Conservation (phyloP, 2,888 invertebrate species). For the Taphrorychus bicolor region DNA sequence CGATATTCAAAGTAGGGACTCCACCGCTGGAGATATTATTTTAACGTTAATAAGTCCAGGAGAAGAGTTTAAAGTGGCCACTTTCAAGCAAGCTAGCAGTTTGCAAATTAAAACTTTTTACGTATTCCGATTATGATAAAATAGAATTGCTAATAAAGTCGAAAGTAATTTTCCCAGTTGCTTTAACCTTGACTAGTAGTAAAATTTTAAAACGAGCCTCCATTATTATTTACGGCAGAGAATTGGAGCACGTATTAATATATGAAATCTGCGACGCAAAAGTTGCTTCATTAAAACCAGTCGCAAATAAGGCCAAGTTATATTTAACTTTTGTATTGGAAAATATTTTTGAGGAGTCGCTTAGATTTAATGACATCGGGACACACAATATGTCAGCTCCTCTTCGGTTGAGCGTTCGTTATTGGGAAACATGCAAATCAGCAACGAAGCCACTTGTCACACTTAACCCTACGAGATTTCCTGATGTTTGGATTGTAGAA, state of each 20-base stretch:
- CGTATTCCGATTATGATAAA: slow-evolving; percentile 14
- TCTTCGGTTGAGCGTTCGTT: background rate
- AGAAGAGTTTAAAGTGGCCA: background rate
- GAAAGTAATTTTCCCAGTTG: slow-evolving; percentile 8
- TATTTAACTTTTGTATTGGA: background rate
- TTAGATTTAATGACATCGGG: background rate
- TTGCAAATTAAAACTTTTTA: slow-evolving; percentile 14
- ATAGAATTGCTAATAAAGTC: slow-evolving; percentile 16
- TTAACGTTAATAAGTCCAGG: background rate
- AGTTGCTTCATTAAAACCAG: background rate
- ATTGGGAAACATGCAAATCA: background rate
- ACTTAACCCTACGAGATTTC: too few species aligned
- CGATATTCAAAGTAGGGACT: background rate
- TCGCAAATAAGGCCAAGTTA: background rate
- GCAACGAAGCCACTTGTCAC: background rate
- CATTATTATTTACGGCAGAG: background rate
- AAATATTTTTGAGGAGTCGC: background rate
- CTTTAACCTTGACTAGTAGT: too few species aligned
- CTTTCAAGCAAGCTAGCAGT: background rate
- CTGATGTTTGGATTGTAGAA: too few species aligned
- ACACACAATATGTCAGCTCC: too few species aligned
- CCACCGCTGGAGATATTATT: background rate
- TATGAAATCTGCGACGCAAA: background rate
- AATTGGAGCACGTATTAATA: background rate
- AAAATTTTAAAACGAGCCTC: too few species aligned